Base-by-base conservation (phyloP, 2,113 vertebrate genomes). In the Ophthalmolycus amberensis region DNA sequence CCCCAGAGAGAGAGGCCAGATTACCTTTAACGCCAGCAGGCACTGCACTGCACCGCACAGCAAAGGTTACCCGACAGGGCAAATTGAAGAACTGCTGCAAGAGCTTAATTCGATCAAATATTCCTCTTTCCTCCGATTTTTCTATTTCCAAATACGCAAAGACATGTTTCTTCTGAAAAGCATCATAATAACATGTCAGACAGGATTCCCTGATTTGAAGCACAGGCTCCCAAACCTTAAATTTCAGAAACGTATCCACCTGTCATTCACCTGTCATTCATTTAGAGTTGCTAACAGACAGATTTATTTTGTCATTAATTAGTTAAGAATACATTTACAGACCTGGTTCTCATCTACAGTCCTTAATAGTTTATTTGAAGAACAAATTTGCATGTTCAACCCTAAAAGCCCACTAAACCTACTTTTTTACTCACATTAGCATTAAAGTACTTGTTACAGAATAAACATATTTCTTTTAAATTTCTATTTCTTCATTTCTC, bases 11-110 rank as follows among this genome's bases (percentile, higher is more conserved):
- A 75, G 70, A 77, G 16, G 38, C 32, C 76, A 77, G 52, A 78
- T 82, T 74, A 70, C 46, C 82, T 78, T 80, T 65, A 67, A 80
- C 58, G 85, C 50, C 68, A 77, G 75, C 68, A 81, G 58, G 32
- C 38, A 37, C 18, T 75, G 62, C 68, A 74, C 79, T 68, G 38
- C 70, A 72, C 77, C 70, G 62, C 48, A 20, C 59, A 65, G 73
- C 50, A 40, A 52, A 78, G 27, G 77, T 58, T 6, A 59, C 80
- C 60, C 46, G 56, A 79, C 82, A 54, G 72, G 27, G 66, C 25
- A 63, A 62, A 60, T 79, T 37, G 80, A 75, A 64, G 32, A 77
- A 32, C 34, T 37, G 22, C 10, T 2, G 70, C 5, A 18, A 50
- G 67, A 68, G 60, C 12, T 56, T 32, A 15, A 72, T 63, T 79